phyloP scores from a whole-genome alignment of 1,140 invertebrate species.

The Harpegnathos saltator region DNA sequence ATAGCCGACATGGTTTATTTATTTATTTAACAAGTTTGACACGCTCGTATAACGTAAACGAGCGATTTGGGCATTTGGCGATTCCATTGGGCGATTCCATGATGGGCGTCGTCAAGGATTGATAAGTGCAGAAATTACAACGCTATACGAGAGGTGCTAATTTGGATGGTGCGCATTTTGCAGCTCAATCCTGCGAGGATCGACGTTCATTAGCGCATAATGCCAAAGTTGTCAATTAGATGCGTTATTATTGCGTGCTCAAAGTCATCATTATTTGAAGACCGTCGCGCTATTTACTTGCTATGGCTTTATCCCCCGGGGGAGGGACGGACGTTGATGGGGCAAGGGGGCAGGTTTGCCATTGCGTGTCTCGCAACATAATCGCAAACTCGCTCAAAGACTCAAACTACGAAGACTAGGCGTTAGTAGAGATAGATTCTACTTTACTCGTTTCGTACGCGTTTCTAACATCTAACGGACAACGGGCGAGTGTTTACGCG shows the following conservation, averaged over 20 bases:
- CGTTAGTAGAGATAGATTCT: conserved; percentile 67
- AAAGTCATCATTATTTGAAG: conserved; percentile 44
- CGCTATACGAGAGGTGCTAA: not conserved
- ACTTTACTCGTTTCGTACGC: conserved; percentile 69
- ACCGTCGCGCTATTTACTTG: conserved; percentile 24
- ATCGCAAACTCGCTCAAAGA: conserved; percentile 68
- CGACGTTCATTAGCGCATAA: not conserved
- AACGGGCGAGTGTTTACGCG: conserved; percentile 22
- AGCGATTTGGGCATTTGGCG: not conserved
- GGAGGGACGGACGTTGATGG: conserved; percentile 14
- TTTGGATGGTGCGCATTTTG: not conserved
- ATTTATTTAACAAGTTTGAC: conserved; percentile 36
- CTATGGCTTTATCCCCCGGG: conserved; percentile 50
- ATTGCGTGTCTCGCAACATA: conserved; percentile 72
- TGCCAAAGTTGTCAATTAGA: conserved; percentile 19
- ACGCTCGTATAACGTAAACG: conserved; percentile 1
- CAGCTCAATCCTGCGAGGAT: not conserved
- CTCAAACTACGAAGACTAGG: conserved; percentile 67
- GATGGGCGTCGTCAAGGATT: not conserved
- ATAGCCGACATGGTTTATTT: conserved; percentile 5
- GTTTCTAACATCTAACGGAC: conserved; percentile 61
- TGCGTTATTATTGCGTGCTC: conserved; percentile 16
- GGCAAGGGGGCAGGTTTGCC: conserved; percentile 14
- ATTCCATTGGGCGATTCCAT: not conserved
- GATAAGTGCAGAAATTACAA: not conserved